Conservation (phyloP, 1,140 invertebrate genomes). For the Danaus melanippus region DNA sequence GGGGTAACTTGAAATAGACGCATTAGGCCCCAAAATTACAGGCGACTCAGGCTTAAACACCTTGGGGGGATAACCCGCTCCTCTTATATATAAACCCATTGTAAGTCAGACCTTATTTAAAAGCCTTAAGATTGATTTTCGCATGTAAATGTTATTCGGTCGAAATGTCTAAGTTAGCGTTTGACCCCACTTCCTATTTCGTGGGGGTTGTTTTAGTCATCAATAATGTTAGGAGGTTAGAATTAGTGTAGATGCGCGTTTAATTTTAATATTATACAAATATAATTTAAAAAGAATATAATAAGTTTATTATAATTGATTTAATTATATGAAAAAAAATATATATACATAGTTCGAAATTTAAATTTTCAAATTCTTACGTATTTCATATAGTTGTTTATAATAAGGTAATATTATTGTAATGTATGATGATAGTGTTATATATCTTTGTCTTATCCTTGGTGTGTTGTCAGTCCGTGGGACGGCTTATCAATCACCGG, state of each 20-base stretch:
- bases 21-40: slow-evolving; percentile 69
- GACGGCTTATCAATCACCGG: slow-evolving; percentile 52
- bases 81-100: slow-evolving; percentile 18
- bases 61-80: slow-evolving; percentile 53
- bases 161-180: slow-evolving; percentile 43
- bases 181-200: slow-evolving; percentile 67
- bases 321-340: too few species aligned
- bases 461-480: slow-evolving; percentile 23
- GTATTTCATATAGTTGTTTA: too few species aligned
- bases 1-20: slow-evolving; percentile 65
- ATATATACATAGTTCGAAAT: too few species aligned
- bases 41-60: slow-evolving; percentile 61
- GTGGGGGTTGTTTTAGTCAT: slow-evolving; percentile 61
- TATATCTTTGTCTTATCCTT: slow-evolving; percentile 1
- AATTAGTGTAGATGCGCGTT: slow-evolving; percentile 48
- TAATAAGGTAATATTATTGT: too few species aligned
- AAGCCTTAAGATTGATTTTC: slow-evolving; percentile 20
- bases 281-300: too few species aligned
- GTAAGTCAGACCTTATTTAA: slow-evolving; percentile 19
- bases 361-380: too few species aligned
- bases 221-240: slow-evolving; percentile 66
- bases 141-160: neutral
- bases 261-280: too few species aligned
- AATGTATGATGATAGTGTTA: too few species aligned
- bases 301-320: too few species aligned